These are phyloP conservation scores for Leptinotarsa defecta DNA, from an alignment of 1,140 invertebrate species.

Conservation along the genomic window DNA sequence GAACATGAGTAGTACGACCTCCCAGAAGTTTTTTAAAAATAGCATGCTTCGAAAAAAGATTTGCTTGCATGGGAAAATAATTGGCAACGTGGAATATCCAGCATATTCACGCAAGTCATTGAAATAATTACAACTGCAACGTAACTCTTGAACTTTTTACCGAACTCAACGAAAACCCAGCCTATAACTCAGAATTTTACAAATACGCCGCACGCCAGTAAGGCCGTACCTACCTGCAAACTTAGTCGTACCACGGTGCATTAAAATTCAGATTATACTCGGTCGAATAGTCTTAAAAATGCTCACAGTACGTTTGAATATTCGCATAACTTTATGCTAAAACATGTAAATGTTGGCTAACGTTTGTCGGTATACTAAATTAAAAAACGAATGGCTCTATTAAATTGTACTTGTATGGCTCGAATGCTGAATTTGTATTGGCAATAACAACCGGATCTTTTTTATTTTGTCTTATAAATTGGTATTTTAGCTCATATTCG, in stretches of 20 bases:
- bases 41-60: no score
- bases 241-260: conserved; percentile 22
- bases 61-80: no score
- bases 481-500: conserved; percentile 31
- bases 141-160: background rate
- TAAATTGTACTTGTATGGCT: conserved; percentile 47
- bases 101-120: no score
- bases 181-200: conserved; percentile 21
- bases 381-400: conserved; percentile 49
- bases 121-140: no score
- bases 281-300: conserved; percentile 38
- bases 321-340: conserved; percentile 44
- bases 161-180: background rate
- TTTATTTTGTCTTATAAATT: conserved; percentile 33
- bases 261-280: conserved; percentile 45
- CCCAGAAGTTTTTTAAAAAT: no score
- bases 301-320: conserved; percentile 40
- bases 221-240: conserved; percentile 23
- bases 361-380: conserved; percentile 48
- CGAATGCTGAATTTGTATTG: conserved; percentile 37
- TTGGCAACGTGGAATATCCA: no score
- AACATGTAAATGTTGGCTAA: conserved; percentile 35
- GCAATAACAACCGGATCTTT: conserved; percentile 29
- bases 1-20: no score
- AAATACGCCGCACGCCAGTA: conserved; percentile 19